Percentiles rank a stretch among this genome's conserved stretches.
phyloP scores from a whole-genome alignment of 1,140 invertebrate species.

The Anoplolepis gracilipes region DNA sequence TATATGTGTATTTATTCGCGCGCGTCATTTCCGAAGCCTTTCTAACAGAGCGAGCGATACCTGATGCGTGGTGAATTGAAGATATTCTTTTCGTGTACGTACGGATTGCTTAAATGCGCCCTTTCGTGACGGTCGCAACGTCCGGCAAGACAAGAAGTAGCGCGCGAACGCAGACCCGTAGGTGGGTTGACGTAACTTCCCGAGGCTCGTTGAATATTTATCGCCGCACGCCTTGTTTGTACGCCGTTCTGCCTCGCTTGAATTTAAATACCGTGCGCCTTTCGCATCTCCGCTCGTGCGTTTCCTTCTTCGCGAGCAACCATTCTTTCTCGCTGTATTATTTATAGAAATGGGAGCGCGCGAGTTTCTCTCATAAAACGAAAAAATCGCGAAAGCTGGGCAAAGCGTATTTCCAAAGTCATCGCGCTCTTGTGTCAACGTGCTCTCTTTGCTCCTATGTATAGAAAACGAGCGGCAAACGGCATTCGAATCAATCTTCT shows the following conservation, averaged over 20 bases:
- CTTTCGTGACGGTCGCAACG: constrained; percentile 44
- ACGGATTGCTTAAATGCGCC: not conserved
- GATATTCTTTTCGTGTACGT: not conserved
- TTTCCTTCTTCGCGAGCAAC: constrained; percentile 42
- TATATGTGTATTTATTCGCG: not conserved
- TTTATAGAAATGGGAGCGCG: constrained; percentile 63
- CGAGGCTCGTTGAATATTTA: constrained; percentile 74
- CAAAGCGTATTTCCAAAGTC: constrained; percentile 21
- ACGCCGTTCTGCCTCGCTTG: constrained; percentile 67
- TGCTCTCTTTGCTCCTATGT: constrained; percentile 53
- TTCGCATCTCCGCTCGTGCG: constrained; percentile 59
- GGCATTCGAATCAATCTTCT: not conserved
- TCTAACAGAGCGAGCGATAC: not conserved
- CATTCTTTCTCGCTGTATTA: constrained; percentile 67
- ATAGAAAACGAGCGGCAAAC: too few relatives aligned
- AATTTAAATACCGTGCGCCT: constrained; percentile 71
- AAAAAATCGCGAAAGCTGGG: constrained; percentile 54
- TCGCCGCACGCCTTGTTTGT: constrained; percentile 72
- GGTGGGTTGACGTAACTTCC: constrained; percentile 57
- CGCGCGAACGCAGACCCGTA: constrained; percentile 14
- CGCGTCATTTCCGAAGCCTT: constrained; percentile 26
- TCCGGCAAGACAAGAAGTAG: constrained; percentile 19
- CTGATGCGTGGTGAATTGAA: not conserved
- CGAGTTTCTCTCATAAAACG: constrained; percentile 13
- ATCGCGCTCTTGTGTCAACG: not conserved